Evolutionary conservation across 2,113 vertebrate species (phyloP), one percentile per base, ranked within the genome.

Genomic region (Thunnus maccoyii): DNA sequence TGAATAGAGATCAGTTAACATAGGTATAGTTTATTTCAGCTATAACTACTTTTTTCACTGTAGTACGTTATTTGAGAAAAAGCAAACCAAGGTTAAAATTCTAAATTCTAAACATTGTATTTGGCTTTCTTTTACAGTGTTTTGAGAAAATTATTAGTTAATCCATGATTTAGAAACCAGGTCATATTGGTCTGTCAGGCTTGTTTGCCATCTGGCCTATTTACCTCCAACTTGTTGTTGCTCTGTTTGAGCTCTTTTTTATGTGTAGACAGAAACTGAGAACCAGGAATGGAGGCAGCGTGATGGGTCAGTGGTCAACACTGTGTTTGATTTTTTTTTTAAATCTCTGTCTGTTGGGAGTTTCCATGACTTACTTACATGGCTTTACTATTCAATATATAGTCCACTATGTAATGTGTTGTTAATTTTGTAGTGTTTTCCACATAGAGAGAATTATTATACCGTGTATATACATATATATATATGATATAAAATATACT

Each of bases 81-180:
- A 58, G 10, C 32, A 16, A 5, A 44, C 27, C 17, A 9, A 30
- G 63, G 63, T 22, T 46, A 12, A 64, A 51, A 76, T 46, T 52
- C 52, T 12, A 25, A 51, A 13, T 11, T 46, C 41, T 32, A 14
- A 73, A 46, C 52, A n/a, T 70, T 79, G 46, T n/a, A 48, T 70
- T 51, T 47, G 17, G 44, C 27, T 81, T 75, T 50, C 8, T 71
- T 63, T 9, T 57, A 22, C 3, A 17, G 30, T 57, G 17, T 74
- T 80, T 76, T 55, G 13, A 50, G 50, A 50, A 60, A 74, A 75
- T 61, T 64, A 46, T 62, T 27, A n/a, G 27, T 64, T 65, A 78
- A 78, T 81, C 69, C 57, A 47, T 62, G 22, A 54, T 72, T 78
- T 65, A 75, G 52, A 88, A 86, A 86, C 16, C 70, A 83, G 83